These are phyloP conservation scores for Diplodus sargus DNA, from an alignment of 2,797 vertebrate genomes.

Conservation along the genomic window DNA sequence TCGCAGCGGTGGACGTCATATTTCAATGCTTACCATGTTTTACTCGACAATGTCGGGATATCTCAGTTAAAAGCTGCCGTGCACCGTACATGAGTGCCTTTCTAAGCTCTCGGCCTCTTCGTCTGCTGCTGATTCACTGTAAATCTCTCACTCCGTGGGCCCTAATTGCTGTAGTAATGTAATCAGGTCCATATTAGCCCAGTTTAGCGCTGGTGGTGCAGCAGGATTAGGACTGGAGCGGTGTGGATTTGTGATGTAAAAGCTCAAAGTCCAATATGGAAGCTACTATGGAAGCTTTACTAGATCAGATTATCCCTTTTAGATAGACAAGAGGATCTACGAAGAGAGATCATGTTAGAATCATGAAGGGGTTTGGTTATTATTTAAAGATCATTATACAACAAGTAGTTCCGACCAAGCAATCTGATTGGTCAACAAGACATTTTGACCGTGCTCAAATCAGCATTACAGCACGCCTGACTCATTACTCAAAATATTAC, in stretches of 20 bases:
- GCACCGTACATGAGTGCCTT: background rate
- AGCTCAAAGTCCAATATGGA: constrained; percentile 23
- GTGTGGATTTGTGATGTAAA: constrained; percentile 56
- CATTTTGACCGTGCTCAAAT: too few species aligned
- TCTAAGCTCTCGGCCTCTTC: constrained; percentile 12
- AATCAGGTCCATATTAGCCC: constrained; percentile 58
- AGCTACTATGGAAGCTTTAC: constrained; percentile 1
- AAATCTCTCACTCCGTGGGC: constrained; percentile 15
- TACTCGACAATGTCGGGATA: constrained; percentile 3
- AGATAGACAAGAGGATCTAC: background rate
- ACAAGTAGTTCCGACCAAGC: too few species aligned
- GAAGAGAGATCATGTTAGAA: constrained; percentile 1
- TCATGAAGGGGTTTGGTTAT: constrained; percentile 1
- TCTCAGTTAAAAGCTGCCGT: background rate
- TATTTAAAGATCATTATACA: too few species aligned
- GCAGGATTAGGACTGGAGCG: constrained; percentile 43
- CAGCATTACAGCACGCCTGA: too few species aligned
- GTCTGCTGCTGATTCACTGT: constrained; percentile 31
- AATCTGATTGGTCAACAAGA: too few species aligned
- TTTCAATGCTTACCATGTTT: background rate
- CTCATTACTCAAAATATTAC: too few species aligned
- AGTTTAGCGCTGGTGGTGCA: constrained; percentile 37
- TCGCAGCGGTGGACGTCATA: background rate
- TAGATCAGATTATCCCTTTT: constrained; percentile 25
- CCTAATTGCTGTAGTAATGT: constrained; percentile 54